Evolutionary conservation across 1,140 invertebrate genomes (phyloP).

Genomic region (Drosophila ironensis): DNA sequence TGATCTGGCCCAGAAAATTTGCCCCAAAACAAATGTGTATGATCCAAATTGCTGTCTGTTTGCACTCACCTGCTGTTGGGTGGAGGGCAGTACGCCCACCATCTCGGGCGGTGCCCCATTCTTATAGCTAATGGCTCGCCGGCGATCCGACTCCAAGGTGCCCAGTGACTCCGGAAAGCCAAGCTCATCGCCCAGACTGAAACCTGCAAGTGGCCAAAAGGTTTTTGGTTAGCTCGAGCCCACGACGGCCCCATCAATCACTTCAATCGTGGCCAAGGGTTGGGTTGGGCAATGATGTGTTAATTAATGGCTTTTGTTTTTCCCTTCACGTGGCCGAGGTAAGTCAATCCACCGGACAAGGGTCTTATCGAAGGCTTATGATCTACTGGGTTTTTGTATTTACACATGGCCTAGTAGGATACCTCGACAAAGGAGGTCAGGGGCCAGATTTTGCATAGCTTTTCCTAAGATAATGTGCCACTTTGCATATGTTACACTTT

Average conservation of each 20-base stretch:
- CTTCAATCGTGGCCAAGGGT: slow-evolving; percentile 15
- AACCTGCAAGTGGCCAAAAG: slow-evolving; percentile 83
- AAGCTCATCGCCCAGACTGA: slow-evolving; percentile 91
- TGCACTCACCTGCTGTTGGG: slow-evolving; percentile 53
- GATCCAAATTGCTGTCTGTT: background rate
- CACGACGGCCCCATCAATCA: slow-evolving; percentile 44
- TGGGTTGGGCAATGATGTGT: slow-evolving; percentile 45
- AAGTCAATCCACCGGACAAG: background rate
- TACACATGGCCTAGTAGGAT: slow-evolving; percentile 8
- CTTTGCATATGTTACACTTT: too few relatives aligned
- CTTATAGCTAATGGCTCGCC: slow-evolving; percentile 85
- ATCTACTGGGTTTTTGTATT: slow-evolving; percentile 19
- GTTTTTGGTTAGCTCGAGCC: slow-evolving; percentile 8
- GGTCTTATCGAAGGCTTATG: slow-evolving; percentile 18
- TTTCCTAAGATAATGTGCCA: background rate
- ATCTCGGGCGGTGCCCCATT: slow-evolving; percentile 82
- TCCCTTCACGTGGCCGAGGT: slow-evolving; percentile 12
- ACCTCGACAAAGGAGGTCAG: background rate
- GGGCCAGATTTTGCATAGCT: background rate
- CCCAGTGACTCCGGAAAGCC: slow-evolving; percentile 90
- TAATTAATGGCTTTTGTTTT: slow-evolving; percentile 58
- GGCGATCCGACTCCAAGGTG: slow-evolving; percentile 86
- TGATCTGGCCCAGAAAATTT: too few relatives aligned
- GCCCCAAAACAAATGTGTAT: too few relatives aligned
- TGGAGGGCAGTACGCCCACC: slow-evolving; percentile 62